Evolutionary conservation across 2,888 invertebrate species (phyloP).

Genomic region (Machimus rusticus): DNA sequence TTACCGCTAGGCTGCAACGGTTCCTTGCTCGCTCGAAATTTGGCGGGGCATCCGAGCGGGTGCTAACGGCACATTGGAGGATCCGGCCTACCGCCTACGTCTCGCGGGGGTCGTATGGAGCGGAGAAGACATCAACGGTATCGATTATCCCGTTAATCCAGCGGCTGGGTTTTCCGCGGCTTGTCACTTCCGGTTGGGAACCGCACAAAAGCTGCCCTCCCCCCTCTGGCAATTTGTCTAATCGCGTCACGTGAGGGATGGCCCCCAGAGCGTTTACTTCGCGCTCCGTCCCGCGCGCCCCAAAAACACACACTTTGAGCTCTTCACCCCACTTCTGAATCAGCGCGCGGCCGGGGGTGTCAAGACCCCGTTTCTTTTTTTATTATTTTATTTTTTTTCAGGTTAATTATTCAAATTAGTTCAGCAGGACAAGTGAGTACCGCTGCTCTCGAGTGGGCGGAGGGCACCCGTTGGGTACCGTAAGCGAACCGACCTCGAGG

Average conservation of each 20-base stretch:
- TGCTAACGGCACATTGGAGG: neutral
- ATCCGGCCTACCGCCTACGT: neutral
- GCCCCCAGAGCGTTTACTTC: neutral
- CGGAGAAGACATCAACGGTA: slow-evolving; percentile 4
- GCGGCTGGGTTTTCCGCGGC: neutral
- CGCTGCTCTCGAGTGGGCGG: neutral
- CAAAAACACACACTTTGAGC: neutral
- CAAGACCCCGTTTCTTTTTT: neutral
- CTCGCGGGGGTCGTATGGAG: neutral
- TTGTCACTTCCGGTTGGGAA: slow-evolving; percentile 25
- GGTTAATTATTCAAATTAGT: slow-evolving; percentile 4
- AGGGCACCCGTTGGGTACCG: neutral
- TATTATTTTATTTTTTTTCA: neutral
- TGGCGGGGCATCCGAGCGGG: neutral
- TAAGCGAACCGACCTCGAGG: neutral
- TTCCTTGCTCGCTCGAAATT: neutral
- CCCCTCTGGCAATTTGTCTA: neutral
- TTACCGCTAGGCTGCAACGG: neutral
- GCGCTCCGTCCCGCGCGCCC: neutral
- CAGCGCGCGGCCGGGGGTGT: neutral
- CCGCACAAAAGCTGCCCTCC: neutral
- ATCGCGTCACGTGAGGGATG: neutral
- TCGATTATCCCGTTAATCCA: slow-evolving; percentile 32
- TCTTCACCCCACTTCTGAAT: neutral
- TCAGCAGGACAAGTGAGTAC: neutral